Evolutionary conservation across 2,888 invertebrate genomes (phyloP), one percentile per base, ranked within the genome.

Genomic region (Diaprepes abbreviatus): DNA sequence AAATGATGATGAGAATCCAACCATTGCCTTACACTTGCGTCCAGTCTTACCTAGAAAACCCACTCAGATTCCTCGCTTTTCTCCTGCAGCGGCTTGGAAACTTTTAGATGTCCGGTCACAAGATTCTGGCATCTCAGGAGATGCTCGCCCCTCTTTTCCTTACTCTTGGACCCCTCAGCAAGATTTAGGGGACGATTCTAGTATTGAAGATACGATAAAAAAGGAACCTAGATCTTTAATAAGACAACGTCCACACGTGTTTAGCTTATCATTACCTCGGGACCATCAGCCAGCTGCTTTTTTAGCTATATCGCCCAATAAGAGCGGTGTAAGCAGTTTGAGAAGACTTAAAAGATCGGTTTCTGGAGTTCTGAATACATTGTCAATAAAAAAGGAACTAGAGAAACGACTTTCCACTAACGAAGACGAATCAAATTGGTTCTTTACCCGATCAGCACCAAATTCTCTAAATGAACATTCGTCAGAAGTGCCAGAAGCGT

Each of bases 101-200:
- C 89, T 92, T 54, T 86, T 93, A 3, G 90, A 91, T 4, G 85
- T 87, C 1, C 82, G 86, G 33, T 77, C 75, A 1, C 87, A 89
- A 71, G 94, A 94, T 83, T 93, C 93, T 0, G 94, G 93, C 0
- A 94, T 94, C 75, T 93, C 93, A 0, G 93, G 93, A 0, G 93
- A 93, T 80, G 90, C 88, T n/a, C 89, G 88, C 31, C 75, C 75
- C 4, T 83, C 83, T 6, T 85, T 85, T 78, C 87, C 86, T 70
- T 88, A 88, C 73, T 62, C 66, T 16, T 95, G 94, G 95, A 94
- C 94, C 0, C 94, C 95, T 0, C 93, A 94, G 78, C 94, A 94
- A 81, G 95, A 95, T 82, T 86, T 95, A n/a, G 91, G 88, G 35
- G 82, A 83, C 28, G 84, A 83, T 73, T 83, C 83, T 4, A 83